Conservation (phyloP, 2,888 invertebrate genomes). For the Glaucopsyche alexis region DNA sequence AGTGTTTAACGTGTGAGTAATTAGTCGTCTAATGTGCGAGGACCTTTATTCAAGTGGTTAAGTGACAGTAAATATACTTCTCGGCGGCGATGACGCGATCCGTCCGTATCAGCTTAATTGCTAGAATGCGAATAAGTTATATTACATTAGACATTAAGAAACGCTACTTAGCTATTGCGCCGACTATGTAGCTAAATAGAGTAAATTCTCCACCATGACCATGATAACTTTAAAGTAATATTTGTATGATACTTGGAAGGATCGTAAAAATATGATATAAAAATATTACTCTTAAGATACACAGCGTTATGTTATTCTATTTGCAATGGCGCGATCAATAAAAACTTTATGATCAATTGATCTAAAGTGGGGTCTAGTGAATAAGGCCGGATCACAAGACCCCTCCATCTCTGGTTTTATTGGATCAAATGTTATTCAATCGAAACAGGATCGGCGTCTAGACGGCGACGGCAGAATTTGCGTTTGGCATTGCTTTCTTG, state of each 20-base stretch:
- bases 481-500: conserved; percentile 74
- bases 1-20: neutral
- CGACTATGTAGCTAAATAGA: too few relatives aligned
- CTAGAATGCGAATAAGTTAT: neutral
- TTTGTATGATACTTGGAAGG: too few relatives aligned
- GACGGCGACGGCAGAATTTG: conserved; percentile 76
- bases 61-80: conserved; percentile 17
- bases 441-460: conserved; percentile 69
- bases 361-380: conserved; percentile 49
- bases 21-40: neutral
- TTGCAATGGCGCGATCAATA: conserved; percentile 33
- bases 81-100: conserved; percentile 3
- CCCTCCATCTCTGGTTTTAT: conserved; percentile 69
- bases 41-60: conserved; percentile 5
- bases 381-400: conserved; percentile 58
- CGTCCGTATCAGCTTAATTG: neutral
- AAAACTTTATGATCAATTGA: conserved; percentile 59
- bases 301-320: neutral
- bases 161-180: too few relatives aligned
- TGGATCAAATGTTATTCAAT: conserved; percentile 78
- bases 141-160: neutral
- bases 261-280: neutral
- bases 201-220: too few relatives aligned
- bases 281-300: neutral
- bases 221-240: too few relatives aligned